phyloP scores from a whole-genome alignment of 2,888 invertebrate genomes.

The Eilema griseolum region DNA sequence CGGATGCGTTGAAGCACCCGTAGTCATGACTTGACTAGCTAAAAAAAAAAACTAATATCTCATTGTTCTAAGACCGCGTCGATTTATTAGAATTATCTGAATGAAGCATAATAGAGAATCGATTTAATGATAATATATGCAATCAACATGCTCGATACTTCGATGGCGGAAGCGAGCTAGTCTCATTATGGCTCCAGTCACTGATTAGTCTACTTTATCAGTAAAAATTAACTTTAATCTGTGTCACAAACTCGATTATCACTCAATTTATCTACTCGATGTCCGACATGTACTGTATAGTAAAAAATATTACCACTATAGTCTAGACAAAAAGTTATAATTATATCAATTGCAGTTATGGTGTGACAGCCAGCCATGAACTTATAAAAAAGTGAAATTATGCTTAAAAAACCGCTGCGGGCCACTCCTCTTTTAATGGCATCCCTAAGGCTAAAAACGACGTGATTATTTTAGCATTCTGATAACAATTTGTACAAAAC shows the following conservation, averaged over 20 bases:
- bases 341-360: no score
- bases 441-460: neutral
- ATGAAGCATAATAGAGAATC: no score
- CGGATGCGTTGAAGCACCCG: no score
- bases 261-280: neutral
- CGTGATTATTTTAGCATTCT: neutral
- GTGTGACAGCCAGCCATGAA: no score
- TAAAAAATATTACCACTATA: neutral
- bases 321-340: no score
- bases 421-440: no score
- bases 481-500: neutral
- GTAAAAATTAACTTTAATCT: neutral
- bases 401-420: no score
- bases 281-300: neutral
- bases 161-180: neutral
- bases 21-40: no score
- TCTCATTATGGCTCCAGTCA: neutral
- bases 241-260: neutral
- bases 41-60: no score
- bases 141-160: neutral
- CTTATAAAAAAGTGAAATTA: no score
- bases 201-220: conserved; percentile 2
- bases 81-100: no score
- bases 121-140: neutral
- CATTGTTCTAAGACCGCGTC: no score